These are phyloP conservation scores for Cavia aperea DNA, from an alignment of 2,113 vertebrate species.

Conservation along the genomic window DNA sequence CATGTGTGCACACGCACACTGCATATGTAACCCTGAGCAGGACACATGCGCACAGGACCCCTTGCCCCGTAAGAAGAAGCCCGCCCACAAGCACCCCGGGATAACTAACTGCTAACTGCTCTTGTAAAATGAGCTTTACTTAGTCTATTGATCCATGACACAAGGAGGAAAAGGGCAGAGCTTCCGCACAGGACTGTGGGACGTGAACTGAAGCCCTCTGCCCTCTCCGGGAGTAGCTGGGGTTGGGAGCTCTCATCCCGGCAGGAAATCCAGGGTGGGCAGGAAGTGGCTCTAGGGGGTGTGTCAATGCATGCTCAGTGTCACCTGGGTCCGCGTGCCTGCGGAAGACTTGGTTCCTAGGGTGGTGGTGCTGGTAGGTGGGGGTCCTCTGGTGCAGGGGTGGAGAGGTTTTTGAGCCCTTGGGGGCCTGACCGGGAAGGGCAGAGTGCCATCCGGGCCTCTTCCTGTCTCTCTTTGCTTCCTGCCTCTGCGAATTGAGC, in stretches of 20 bases:
- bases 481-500: not conserved
- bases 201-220: not conserved
- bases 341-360: not conserved
- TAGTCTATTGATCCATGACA: not conserved
- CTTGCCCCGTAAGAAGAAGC: accelerated
- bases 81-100: accelerated
- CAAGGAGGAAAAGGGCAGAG: not conserved
- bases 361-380: too few relatives aligned
- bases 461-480: too few relatives aligned
- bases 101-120: too few relatives aligned
- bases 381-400: not conserved
- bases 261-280: not conserved
- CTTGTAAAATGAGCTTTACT: not conserved
- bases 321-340: not conserved
- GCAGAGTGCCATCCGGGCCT: too few relatives aligned
- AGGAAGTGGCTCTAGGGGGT: not conserved
- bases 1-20: accelerated
- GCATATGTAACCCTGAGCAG: accelerated
- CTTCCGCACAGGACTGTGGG: not conserved
- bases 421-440: not conserved
- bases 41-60: accelerated
- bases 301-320: not conserved
- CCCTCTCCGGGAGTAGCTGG: accelerated
- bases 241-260: accelerated
- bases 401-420: too few relatives aligned